Evolutionary conservation across 2,113 vertebrate species (phyloP), one percentile per base, ranked within the genome.

Genomic region (Nicator chloris): DNA sequence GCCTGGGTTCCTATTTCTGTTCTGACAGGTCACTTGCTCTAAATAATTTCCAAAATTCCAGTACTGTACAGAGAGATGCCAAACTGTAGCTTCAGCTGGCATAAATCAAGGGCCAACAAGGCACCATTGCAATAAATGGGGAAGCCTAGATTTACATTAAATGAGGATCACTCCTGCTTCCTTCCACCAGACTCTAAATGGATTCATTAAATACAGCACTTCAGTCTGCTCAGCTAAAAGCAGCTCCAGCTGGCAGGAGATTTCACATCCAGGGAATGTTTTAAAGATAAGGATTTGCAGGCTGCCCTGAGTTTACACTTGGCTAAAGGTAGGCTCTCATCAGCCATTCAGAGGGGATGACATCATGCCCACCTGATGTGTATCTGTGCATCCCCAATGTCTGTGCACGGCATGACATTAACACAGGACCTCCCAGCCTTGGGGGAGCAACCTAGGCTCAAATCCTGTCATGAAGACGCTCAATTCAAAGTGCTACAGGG

Each of bases 251-350:
- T 96, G 93, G 92, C 88, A 88, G 80, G 82, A 93, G 72, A 72
- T 61, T 96, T 95, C 61, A 35, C 53, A 92, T 93, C 61, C 86
- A 96, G 65, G 61, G 90, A 94, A 94, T 94, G 80, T 93, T 93
- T 94, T 90, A 94, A 96, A 96, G 86, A 92, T 86, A 64, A 92
- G 90, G 85, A 95, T 94, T 95, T 96, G 88, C 90, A 90, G 90
- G 72, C 57, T 91, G 57, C n/a, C 56, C 65, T 44, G 71, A 86
- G 64, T 84, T 95, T 94, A 78, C 23, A 39, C 68, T 81, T 92
- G 92, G 86, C 73, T 90, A 84, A 87, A 92, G 92, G 77, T 50
- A 88, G 69, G 49, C 18, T 88, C 45, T 78, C 61, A 6, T 49
- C 5, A 9, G 44, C 76, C 26, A 0, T 14, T 60, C 14, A 82